These are phyloP conservation scores for Pseudomyrmex flavicornis DNA, from an alignment of 1,140 invertebrate species.

Conservation along the genomic window DNA sequence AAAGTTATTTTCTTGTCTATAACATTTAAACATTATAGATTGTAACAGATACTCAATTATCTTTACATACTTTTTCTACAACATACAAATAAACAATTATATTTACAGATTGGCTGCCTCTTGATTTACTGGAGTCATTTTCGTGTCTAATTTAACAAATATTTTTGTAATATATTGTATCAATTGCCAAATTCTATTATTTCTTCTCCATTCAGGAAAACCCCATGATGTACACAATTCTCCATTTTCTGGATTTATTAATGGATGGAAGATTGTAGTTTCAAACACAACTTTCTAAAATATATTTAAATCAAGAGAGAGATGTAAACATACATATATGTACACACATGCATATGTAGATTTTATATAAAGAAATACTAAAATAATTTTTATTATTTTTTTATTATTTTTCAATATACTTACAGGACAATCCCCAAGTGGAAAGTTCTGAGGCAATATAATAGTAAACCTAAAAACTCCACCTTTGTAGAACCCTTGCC, in stretches of 20 bases:
- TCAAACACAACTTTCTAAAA: conserved; percentile 94
- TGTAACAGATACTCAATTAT: neutral
- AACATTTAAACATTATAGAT: conserved; percentile 40
- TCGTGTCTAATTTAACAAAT: conserved; percentile 91
- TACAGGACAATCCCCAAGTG: conserved; percentile 93
- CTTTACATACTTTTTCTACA: neutral
- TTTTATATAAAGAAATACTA: no score
- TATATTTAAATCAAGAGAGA: conserved; percentile 18
- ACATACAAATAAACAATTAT: conserved; percentile 43
- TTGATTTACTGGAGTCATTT: conserved; percentile 88
- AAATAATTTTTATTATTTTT: no score
- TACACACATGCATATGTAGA: no score
- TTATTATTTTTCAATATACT: conserved; percentile 77
- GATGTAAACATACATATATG: no score
- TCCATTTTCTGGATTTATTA: conserved; percentile 91
- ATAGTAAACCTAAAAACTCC: conserved; percentile 96
- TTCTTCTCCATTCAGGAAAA: conserved; percentile 94
- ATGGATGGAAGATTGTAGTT: conserved; percentile 94
- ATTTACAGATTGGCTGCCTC: conserved; percentile 92
- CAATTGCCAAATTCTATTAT: conserved; percentile 95
- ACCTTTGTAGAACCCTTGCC: conserved; percentile 94
- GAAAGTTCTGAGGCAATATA: conserved; percentile 94
- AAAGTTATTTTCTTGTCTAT: conserved; percentile 87
- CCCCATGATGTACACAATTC: conserved; percentile 91
- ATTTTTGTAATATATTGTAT: conserved; percentile 93